phyloP scores from a whole-genome alignment of 2,797 vertebrate genomes.

The Sternarchorhynchus goeldii region DNA sequence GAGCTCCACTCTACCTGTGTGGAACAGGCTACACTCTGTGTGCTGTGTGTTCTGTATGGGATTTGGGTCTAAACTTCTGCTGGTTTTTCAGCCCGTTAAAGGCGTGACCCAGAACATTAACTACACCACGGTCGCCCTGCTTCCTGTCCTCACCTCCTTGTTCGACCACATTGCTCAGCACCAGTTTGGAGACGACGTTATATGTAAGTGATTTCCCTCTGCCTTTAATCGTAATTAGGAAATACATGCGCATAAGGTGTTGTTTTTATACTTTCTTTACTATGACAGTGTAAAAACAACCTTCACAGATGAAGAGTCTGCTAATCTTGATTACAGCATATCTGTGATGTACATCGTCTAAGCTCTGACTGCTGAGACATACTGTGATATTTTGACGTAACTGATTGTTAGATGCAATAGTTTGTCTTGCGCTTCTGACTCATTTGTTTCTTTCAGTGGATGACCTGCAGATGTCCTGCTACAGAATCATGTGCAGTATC shows the following conservation, averaged over 20 bases:
- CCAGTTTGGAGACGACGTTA: constrained; percentile 92
- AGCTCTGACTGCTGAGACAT: neutral
- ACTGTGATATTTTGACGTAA: neutral
- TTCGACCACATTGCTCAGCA: constrained; percentile 94
- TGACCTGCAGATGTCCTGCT: constrained; percentile 94
- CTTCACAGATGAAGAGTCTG: too few species aligned
- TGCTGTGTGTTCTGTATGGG: neutral
- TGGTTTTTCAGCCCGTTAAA: constrained; percentile 79
- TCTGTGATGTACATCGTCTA: too few species aligned
- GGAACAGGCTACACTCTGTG: too few species aligned
- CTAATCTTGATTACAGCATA: too few species aligned
- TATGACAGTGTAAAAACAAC: too few species aligned
- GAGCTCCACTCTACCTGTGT: neutral
- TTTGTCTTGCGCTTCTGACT: neutral
- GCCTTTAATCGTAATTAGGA: too few species aligned
- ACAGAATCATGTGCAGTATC: constrained; percentile 93
- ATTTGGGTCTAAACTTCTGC: constrained; percentile 26
- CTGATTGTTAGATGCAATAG: neutral
- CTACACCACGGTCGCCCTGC: constrained; percentile 90
- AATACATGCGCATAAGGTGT: neutral
- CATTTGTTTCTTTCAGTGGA: constrained; percentile 77
- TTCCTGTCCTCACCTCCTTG: constrained; percentile 90
- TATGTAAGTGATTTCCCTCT: constrained; percentile 68
- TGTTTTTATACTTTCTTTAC: neutral
- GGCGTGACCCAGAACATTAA: constrained; percentile 93